Percentiles rank a stretch among this genome's conserved stretches.
Conservation (phyloP, 1,140 invertebrate genomes). For the Drosophila paulistorum region DNA sequence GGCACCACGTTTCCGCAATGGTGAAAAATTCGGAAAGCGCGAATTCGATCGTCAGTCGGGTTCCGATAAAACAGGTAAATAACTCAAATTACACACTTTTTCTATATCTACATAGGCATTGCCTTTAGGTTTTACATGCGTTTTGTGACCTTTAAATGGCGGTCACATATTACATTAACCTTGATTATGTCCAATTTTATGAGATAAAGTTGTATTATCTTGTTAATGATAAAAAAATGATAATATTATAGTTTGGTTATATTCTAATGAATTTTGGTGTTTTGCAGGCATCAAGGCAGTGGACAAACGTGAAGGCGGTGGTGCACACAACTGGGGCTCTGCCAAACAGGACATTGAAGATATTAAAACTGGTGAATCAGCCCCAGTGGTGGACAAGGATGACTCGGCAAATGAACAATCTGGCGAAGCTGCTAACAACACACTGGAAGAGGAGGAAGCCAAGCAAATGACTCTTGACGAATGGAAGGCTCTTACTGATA, state of each 20-base stretch:
- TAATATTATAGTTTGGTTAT: not conserved
- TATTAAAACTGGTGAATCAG: constrained; percentile 84
- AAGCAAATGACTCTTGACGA: constrained; percentile 94
- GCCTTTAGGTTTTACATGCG: not conserved
- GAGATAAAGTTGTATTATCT: not conserved
- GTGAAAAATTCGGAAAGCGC: constrained; percentile 88
- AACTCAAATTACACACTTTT: not conserved
- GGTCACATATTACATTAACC: not conserved
- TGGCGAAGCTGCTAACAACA: constrained; percentile 84
- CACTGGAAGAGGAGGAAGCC: constrained; percentile 87
- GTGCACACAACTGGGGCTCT: constrained; percentile 97
- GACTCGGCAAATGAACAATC: constrained; percentile 83
- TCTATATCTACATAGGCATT: not conserved
- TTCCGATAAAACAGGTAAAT: constrained; percentile 93
- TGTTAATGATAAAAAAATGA: not conserved
- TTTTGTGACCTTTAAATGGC: constrained; percentile 4
- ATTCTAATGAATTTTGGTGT: not conserved
- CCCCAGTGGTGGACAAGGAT: constrained; percentile 77
- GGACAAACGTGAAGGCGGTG: constrained; percentile 96
- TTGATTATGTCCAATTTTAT: not conserved
- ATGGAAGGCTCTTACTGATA: constrained; percentile 91
- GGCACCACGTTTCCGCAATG: constrained; percentile 83
- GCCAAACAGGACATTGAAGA: constrained; percentile 95
- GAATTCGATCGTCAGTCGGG: constrained; percentile 98
- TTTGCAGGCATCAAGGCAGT: constrained; percentile 92